Percentiles rank a stretch among this genome's conserved stretches.
These are phyloP conservation scores for Pseudococcus viburni DNA, from an alignment of 2,888 invertebrate genomes.

Conservation along the genomic window DNA sequence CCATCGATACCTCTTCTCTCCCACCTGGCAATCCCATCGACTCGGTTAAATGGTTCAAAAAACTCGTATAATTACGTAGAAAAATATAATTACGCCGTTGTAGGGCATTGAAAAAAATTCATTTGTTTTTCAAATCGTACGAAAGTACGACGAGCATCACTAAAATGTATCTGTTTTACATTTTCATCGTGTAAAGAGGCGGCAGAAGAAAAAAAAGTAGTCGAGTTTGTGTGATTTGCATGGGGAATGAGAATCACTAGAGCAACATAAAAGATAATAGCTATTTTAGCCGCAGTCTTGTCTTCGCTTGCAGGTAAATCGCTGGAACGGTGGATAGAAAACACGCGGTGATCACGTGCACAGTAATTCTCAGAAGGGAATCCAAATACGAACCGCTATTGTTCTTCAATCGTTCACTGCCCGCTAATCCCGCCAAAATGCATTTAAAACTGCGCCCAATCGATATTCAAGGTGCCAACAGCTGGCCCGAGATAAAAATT, in stretches of 20 bases:
- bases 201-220: neutral
- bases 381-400: conserved; percentile 34
- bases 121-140: neutral
- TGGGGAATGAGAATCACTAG: conserved; percentile 58
- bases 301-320: conserved; percentile 62
- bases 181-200: neutral
- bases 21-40: neutral
- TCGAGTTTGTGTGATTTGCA: conserved; percentile 42
- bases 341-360: conserved; percentile 60
- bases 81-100: neutral
- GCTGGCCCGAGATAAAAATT: no score
- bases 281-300: conserved; percentile 44
- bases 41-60: conserved; percentile 6
- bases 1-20: neutral
- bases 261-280: conserved; percentile 55
- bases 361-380: conserved; percentile 45
- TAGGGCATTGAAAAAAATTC: neutral
- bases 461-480: neutral
- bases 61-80: neutral
- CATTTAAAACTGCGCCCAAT: neutral
- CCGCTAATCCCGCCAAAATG: conserved; percentile 50
- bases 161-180: conserved; percentile 21
- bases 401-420: conserved; percentile 23
- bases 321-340: conserved; percentile 53
- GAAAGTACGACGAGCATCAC: neutral